Conservation (phyloP, 23 tunicate species). For the Halocynthia roretzi region DNA sequence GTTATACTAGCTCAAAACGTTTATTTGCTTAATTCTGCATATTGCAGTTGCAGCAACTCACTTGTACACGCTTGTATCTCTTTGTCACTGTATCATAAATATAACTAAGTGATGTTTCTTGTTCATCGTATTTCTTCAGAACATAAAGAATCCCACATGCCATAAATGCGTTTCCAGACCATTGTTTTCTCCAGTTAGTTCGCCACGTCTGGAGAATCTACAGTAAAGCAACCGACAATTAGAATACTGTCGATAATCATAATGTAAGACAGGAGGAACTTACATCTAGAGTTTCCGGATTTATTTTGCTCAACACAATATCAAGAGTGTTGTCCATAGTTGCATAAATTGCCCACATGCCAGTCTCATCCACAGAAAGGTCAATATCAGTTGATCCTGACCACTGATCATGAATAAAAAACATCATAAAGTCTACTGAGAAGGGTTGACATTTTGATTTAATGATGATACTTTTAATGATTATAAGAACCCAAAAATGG, state of each 20-base stretch:
- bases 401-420: conserved; percentile 33
- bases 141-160: conserved; percentile 89
- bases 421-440: not conserved
- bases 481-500: not conserved
- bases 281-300: conserved; percentile 35
- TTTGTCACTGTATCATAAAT: conserved; percentile 76
- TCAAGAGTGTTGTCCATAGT: conserved; percentile 39
- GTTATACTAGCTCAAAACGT: too few relatives aligned
- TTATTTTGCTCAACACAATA: conserved; percentile 33
- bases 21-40: too few relatives aligned
- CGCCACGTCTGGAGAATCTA: conserved; percentile 75
- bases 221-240: not conserved
- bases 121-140: conserved; percentile 87
- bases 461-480: not conserved
- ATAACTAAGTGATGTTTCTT: conserved; percentile 52
- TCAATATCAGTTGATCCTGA: conserved; percentile 58
- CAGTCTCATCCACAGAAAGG: conserved; percentile 35
- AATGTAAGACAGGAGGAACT: not conserved
- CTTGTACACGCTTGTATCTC: conserved; percentile 60
- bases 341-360: conserved; percentile 51
- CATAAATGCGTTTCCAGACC: conserved; percentile 99
- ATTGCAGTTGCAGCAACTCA: conserved; percentile 11
- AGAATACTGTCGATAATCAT: not conserved
- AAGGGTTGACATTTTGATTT: too few relatives aligned
- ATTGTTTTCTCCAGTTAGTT: conserved; percentile 98